phyloP scores from a whole-genome alignment of 1,140 invertebrate species.

The Triops longicaudatus region DNA sequence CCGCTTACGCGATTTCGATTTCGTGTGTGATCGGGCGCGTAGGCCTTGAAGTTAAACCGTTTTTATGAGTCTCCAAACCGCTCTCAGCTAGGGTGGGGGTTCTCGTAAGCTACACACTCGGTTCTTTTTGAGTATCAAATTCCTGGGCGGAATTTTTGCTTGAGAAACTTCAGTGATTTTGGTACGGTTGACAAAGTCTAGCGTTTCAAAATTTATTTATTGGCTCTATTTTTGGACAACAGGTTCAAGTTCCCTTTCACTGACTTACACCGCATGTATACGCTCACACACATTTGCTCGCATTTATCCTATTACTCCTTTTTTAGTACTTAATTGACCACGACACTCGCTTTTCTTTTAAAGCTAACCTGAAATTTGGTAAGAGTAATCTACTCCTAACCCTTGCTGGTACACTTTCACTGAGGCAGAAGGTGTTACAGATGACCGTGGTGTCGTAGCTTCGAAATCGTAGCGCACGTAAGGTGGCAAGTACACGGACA shows the following conservation, averaged over 20 bases:
- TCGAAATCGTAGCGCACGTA: conserved; percentile 60
- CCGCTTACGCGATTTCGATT: conserved; percentile 8
- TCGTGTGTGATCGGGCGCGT: background rate
- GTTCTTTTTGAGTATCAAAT: background rate
- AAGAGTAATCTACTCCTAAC: background rate
- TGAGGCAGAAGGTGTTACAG: background rate
- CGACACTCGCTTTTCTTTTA: background rate
- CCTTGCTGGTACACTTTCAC: background rate
- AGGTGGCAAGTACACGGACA: conserved; percentile 49
- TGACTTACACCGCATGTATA: background rate
- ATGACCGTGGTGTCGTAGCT: conserved; percentile 51
- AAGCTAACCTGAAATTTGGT: background rate
- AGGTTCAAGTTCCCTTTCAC: background rate
- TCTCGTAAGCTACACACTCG: background rate
- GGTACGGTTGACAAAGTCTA: background rate
- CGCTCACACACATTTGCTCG: background rate
- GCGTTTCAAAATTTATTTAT: background rate
- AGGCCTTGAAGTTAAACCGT: background rate
- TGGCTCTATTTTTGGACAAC: background rate
- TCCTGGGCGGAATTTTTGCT: background rate
- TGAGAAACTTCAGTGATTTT: background rate
- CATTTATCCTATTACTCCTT: too few species aligned
- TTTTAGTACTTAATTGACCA: background rate
- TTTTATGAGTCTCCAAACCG: background rate
- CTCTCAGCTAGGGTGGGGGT: background rate